These are phyloP conservation scores for Dysdera silvatica DNA, from an alignment of 1,140 invertebrate species.

Conservation along the genomic window DNA sequence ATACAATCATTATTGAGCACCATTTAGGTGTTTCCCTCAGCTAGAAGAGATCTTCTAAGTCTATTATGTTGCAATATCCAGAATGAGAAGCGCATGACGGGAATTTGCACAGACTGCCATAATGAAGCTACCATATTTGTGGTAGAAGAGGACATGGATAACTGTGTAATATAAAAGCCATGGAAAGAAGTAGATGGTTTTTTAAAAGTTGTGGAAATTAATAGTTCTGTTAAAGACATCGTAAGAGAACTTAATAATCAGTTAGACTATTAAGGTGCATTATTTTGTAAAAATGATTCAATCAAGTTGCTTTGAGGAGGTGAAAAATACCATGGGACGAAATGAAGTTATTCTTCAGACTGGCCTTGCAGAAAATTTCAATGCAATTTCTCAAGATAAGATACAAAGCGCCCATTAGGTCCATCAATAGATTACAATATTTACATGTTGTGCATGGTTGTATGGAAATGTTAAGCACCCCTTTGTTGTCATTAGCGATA, in stretches of 20 bases:
- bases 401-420: background rate
- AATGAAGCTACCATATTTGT: background rate
- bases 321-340: background rate
- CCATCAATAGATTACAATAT: background rate
- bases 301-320: background rate
- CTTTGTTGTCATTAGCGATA: background rate
- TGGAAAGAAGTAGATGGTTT: background rate
- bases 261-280: background rate
- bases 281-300: background rate
- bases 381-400: background rate
- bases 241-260: background rate
- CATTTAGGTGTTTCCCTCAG: background rate
- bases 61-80: background rate
- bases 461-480: background rate
- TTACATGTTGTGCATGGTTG: background rate
- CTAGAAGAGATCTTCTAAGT: background rate
- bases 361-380: background rate
- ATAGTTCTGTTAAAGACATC: background rate
- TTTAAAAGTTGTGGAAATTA: background rate
- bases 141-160: background rate
- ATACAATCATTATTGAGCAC: background rate
- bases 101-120: background rate
- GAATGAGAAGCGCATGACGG: background rate
- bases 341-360: background rate
- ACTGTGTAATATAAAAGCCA: too few species aligned